Evolutionary conservation across 2,113 vertebrate genomes (phyloP), one percentile per base, ranked within the genome.

Genomic region (Ranitomeya variabilis): DNA sequence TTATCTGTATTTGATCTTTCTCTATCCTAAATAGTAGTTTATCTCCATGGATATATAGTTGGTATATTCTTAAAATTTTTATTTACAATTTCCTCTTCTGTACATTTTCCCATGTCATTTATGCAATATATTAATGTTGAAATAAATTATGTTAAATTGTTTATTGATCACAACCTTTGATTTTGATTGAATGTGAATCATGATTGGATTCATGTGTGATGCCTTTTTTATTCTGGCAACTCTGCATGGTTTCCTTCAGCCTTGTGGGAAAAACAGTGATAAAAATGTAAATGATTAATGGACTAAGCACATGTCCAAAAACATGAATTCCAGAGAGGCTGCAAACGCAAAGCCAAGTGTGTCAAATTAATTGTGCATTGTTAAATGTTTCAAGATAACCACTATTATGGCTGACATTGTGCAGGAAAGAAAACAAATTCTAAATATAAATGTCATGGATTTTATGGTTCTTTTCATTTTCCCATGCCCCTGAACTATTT

Each of bases 391-490:
- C 7, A 37, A 18, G 62, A 73, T 55, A 57, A 80, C 85, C 69
- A 90, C 66, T 57, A 90, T 21, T 64, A 87, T n/a, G 11, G 80
- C 71, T 45, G 81, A 71, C 31, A 89, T n/a, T 59, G 89, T 86
- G 67, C 83, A 85, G 11, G 91, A 89, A 54, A 89, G 66, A 62
- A 91, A 91, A 67, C 91, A 87, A 3, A 91, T 19, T 21, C 82
- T 85, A 26, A 91, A 91, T 37, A 51, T 52, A 2, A 59, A 13
- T 0, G 26, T 18, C 45, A 95, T 90, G 86, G 93, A 92, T 23
- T 66, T 90, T 37, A 94, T 86, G n/a, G 94, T 92, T 64, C 89
- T 93, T 83, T 88, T 93, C 12, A 94, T 93, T 86, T 91, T 92
- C 5, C 89, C 88, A 0, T 92, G 83, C 37, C 52, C 66, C 86